Percentiles rank a stretch among this genome's conserved stretches.
Conservation (phyloP, 2,888 invertebrate species). For the Drosophila siamana region DNA sequence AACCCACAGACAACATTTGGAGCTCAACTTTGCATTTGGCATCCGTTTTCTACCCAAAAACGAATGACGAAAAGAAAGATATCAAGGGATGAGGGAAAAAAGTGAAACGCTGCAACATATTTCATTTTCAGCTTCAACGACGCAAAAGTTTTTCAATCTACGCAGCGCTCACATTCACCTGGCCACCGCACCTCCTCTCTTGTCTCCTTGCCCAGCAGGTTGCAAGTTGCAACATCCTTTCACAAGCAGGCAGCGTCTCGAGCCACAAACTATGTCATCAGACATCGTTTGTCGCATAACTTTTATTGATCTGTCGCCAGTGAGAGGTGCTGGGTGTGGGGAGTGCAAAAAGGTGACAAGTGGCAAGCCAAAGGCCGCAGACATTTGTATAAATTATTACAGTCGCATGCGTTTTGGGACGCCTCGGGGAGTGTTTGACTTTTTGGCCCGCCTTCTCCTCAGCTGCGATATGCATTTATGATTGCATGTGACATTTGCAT, state of each 20-base stretch:
- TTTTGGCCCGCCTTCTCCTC: conserved; percentile 19
- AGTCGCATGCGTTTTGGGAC: conserved; percentile 54
- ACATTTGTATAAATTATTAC: conserved; percentile 78
- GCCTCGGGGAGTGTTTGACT: conserved; percentile 50
- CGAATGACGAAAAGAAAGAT: conserved; percentile 15
- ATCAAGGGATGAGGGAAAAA: conserved; percentile 1
- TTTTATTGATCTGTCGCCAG: conserved; percentile 77
- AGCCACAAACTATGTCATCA: conserved; percentile 73
- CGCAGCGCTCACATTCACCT: conserved; percentile 47
- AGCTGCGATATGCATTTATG: conserved; percentile 72
- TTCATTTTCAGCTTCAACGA: conserved; percentile 77
- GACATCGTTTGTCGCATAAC: conserved; percentile 66
- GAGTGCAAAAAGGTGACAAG: conserved; percentile 64
- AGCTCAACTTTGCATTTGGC: conserved; percentile 41
- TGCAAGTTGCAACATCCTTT: conserved; percentile 24
- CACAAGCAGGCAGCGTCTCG: not conserved
- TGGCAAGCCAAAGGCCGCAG: conserved; percentile 77
- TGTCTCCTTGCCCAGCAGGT: not conserved
- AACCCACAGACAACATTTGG: conserved; percentile 1
- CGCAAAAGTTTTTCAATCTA: conserved; percentile 77
- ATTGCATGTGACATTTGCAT: conserved; percentile 77
- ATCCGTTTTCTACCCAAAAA: conserved; percentile 13
- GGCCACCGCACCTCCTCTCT: conserved; percentile 14
- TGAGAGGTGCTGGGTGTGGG: not conserved
- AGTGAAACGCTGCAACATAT: conserved; percentile 62